A percentile compares a stretch with the other conserved stretches of the same genome.
Evolutionary conservation across 2,888 invertebrate genomes (phyloP).

Genomic region (Embidobia sp.): DNA sequence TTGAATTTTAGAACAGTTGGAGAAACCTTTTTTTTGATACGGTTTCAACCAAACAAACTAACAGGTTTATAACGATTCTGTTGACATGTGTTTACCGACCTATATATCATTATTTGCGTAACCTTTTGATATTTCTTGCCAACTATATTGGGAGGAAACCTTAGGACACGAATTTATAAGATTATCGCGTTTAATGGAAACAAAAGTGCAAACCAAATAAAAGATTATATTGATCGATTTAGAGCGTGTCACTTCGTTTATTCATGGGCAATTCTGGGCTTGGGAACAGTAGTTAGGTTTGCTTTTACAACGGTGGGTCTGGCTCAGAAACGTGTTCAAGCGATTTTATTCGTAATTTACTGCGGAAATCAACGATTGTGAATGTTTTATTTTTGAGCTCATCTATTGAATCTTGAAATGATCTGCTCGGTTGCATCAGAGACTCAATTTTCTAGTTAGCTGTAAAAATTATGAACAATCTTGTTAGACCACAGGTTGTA

Average conservation of each 20-base stretch:
- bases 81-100: constrained; percentile 22
- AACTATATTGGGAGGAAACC: constrained; percentile 19
- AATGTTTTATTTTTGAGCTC: no score
- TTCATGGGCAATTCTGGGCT: neutral
- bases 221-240: constrained; percentile 28
- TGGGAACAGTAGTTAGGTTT: neutral
- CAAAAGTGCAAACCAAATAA: constrained; percentile 19
- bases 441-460: no score
- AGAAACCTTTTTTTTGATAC: no score
- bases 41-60: no score
- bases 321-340: no score
- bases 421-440: no score
- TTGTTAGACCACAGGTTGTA: neutral
- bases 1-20: no score
- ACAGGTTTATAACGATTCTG: neutral
- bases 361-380: no score
- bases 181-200: constrained; percentile 27
- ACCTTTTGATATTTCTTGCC: constrained; percentile 8
- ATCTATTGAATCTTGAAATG: no score
- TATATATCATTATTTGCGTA: constrained; percentile 40
- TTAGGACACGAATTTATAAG: constrained; percentile 15
- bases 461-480: neutral
- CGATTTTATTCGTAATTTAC: no score
- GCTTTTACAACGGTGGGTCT: no score
- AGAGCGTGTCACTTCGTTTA: neutral